phyloP scores from a whole-genome alignment of 35 echinoderm and acorn worm species.

The Stichopus chloronotus region DNA sequence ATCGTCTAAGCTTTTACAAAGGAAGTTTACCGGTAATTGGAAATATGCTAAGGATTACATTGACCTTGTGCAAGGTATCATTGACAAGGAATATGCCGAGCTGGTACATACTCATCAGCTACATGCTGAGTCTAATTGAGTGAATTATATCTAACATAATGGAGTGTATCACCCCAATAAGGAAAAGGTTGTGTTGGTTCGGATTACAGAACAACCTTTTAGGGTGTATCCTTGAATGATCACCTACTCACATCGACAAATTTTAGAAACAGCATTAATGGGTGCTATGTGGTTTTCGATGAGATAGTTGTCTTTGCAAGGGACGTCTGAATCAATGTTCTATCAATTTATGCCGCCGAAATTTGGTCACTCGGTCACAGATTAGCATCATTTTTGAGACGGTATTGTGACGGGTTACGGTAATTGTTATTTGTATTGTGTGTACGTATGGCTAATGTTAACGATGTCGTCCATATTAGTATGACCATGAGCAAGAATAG shows the following conservation, averaged over 20 bases:
- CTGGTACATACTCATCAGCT: conserved; percentile 11
- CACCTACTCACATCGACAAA: conserved; percentile 27
- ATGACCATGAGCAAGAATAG: conserved; percentile 36
- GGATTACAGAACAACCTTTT: conserved; percentile 57
- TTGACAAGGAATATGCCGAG: neutral
- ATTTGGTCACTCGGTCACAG: neutral
- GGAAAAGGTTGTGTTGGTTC: conserved; percentile 63
- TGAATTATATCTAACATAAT: neutral
- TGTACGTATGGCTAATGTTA: conserved; percentile 29
- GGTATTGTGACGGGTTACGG: conserved; percentile 42
- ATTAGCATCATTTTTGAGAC: conserved; percentile 65
- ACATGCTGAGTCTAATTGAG: conserved; percentile 9
- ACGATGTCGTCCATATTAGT: conserved; percentile 13
- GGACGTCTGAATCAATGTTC: conserved; percentile 68
- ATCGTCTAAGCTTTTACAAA: too few species aligned
- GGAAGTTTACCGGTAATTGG: neutral
- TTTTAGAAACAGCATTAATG: conserved; percentile 5
- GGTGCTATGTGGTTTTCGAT: conserved; percentile 54
- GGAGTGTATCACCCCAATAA: conserved; percentile 78
- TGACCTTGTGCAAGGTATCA: conserved; percentile 12
- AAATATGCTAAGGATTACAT: conserved; percentile 42
- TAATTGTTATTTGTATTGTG: neutral
- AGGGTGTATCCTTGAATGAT: conserved; percentile 36
- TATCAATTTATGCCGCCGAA: conserved; percentile 52
- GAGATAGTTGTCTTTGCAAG: conserved; percentile 56